Conservation (phyloP, 1,140 invertebrate species). For the Bombyx mandarina region DNA sequence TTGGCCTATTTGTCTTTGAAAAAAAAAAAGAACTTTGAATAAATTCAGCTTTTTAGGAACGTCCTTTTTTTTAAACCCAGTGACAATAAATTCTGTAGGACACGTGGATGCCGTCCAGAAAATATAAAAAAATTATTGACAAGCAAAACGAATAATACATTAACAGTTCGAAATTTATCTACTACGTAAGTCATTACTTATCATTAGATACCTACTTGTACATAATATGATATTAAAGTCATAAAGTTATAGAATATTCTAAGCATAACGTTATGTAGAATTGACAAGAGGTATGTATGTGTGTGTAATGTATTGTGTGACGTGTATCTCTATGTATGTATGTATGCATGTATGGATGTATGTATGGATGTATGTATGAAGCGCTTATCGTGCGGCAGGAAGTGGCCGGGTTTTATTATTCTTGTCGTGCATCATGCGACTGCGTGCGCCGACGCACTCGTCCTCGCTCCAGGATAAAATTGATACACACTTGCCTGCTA, state of each 20-base stretch:
- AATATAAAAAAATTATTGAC: too few species aligned
- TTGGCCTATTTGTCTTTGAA: too few species aligned
- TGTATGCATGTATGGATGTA: constrained; percentile 28
- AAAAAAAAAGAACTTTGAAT: too few species aligned
- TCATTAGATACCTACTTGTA: too few species aligned
- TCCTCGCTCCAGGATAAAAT: constrained; percentile 40
- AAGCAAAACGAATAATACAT: too few species aligned
- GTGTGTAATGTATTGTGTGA: constrained; percentile 26
- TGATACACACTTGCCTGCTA: constrained; percentile 23
- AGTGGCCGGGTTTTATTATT: constrained; percentile 67
- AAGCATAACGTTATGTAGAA: constrained; percentile 12
- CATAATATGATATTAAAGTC: constrained; percentile 4
- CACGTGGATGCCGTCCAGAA: too few species aligned
- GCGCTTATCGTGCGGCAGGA: constrained; percentile 63
- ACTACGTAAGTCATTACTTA: not conserved
- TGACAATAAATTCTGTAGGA: too few species aligned
- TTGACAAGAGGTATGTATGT: constrained; percentile 10
- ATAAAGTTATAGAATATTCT: constrained; percentile 6
- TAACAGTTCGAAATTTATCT: not conserved
- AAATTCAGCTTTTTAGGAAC: too few species aligned
- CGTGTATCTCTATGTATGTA: constrained; percentile 24
- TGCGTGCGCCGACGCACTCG: constrained; percentile 50
- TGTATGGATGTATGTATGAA: constrained; percentile 34
- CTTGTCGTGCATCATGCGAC: constrained; percentile 60
- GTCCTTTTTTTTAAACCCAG: too few species aligned